Evolutionary conservation across 1,140 invertebrate genomes (phyloP), one percentile per base, ranked within the genome.

Genomic region (Melitaea cinxia): DNA sequence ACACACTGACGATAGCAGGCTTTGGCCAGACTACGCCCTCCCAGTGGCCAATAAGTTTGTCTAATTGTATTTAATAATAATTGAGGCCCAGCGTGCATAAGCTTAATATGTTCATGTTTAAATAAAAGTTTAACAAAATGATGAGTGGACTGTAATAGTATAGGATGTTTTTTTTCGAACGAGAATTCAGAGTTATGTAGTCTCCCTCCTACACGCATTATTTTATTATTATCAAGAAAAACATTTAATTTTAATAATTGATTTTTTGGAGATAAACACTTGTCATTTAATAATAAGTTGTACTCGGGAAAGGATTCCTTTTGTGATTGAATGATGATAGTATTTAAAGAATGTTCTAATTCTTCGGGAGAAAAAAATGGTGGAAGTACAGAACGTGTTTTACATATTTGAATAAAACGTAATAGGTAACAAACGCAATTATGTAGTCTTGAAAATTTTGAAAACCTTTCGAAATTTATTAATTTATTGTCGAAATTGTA

Each of bases 111-210:
- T 49, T 68, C 57, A 54, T 50, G 39, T 9, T 55, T 1, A 42
- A 70, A 70, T 17, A 73, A 19, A 59, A 68, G 21, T 24, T 55
- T 55, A 2, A 39, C 59, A 14, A 70, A 70, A 9, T 37, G 15
- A 63, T 73, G 64, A 47, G 19, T 64, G 45, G 45, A 64, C 26
- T 70, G 39, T 55, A 73, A 4, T 10, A 73, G 6, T 30, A 70
- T 68, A 17, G 72, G 30, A 33, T 73, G 65, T 14, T 68, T 70
- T 19, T 73, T 73, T 7, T 65, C 37, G 42, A 47, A 75, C 4
- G 7, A 1, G 62, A 28, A 75, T 14, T 71, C 7, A 9, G 45
- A 68, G 55, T 68, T 65, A 9, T 39, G 9, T 5, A 75, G 45
- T 17, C 69, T 24, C 47, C 72, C 69, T 5, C 69, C 68, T 3